Evolutionary conservation across 2,797 vertebrate species (phyloP), one percentile per base, ranked within the genome.

Genomic region (Hephaestus fuliginosus): DNA sequence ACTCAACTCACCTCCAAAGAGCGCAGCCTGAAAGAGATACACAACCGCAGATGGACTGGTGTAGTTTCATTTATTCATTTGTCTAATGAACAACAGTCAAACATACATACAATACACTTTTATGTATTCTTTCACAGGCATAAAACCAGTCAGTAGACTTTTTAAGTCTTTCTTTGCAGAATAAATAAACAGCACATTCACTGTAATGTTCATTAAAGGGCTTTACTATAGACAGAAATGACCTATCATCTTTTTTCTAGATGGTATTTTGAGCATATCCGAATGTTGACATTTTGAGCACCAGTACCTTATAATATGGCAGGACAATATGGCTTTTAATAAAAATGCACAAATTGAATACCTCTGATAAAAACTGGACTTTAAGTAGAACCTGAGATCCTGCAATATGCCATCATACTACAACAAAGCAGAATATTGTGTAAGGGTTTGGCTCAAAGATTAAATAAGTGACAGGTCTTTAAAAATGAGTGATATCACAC

Each of bases 131-230:
- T 80, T 91, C 85, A 90, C 73, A 82, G 76, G 56, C 62, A 75
- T 68, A 62, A 76, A 87, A 74, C 30, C 80, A 71, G 73, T 86
- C 85, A 78, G 25, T 65, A 76, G 66, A 82, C 43, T 74, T 72
- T 84, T 43, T 44, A 28, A 30, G 55, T 74, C 73, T 64, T 80
- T 76, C 39, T 58, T 64, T 77, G 83, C 68, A 87, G 55, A 92
- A 94, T 93, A 94, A 93, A 92, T 93, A 84, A 94, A 85, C 63
- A 89, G 87, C 82, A 93, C 82, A 92, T 92, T 89, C 78, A 86
- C 62, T 70, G 60, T 68, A 74, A 79, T 74, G 77, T 76, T 82
- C 76, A 68, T 74, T 57, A 86, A 76, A 90, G 81, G 76, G 81
- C 70, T 87, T 90, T 28, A 62, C 78, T 74, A 62, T 0, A 72